Percentiles rank a stretch among this genome's conserved stretches.
Evolutionary conservation across 2,797 vertebrate genomes (phyloP).

Genomic region (Manis crassicaudata): DNA sequence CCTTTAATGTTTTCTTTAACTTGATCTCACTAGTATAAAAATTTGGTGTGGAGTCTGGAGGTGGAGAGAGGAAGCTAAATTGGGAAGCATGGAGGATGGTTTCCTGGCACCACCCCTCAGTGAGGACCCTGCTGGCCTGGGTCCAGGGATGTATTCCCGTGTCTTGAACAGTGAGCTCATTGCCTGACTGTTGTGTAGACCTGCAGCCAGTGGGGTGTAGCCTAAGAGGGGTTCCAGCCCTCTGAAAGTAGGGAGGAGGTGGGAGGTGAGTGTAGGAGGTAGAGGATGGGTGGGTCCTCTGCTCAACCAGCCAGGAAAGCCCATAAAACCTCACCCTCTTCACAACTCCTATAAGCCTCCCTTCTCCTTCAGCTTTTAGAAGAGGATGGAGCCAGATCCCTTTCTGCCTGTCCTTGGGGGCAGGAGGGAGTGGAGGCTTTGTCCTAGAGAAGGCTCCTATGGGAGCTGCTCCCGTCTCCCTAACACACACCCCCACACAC

Average conservation of each 20-base stretch:
- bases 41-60: slow-evolving; percentile 30
- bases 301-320: not conserved
- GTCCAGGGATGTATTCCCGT: not conserved
- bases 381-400: not conserved
- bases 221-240: not conserved
- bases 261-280: not conserved
- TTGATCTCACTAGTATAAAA: slow-evolving; percentile 62
- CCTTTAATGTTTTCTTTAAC: slow-evolving; percentile 52
- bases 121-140: not conserved
- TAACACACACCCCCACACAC: not conserved
- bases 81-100: not conserved
- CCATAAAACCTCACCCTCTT: not conserved
- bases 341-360: not conserved
- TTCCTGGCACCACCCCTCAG: not conserved
- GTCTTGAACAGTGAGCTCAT: not conserved
- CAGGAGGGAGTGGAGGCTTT: not conserved
- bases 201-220: not conserved
- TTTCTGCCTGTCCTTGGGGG: not conserved
- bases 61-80: not conserved
- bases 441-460: not conserved
- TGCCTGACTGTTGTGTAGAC: not conserved
- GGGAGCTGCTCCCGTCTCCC: not conserved
- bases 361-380: not conserved
- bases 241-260: not conserved
- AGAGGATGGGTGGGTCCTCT: not conserved